Conservation (phyloP, 2,797 vertebrate genomes). For the Brachymystax lenok region DNA sequence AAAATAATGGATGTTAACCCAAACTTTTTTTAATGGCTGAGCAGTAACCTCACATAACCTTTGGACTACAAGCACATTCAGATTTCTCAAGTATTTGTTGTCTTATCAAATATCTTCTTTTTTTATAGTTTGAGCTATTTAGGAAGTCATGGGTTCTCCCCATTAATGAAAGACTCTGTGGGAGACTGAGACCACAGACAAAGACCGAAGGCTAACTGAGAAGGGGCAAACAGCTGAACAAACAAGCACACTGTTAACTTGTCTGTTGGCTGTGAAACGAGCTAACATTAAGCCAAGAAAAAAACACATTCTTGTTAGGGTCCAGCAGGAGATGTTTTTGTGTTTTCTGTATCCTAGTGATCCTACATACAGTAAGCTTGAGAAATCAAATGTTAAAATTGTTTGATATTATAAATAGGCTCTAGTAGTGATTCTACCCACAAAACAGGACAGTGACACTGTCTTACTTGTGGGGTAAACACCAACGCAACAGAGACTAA, state of each 20-base stretch:
- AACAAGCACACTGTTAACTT: conserved; percentile 10
- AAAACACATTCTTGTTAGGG: neutral
- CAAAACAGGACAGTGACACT: neutral
- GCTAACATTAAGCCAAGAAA: neutral
- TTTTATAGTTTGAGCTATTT: conserved; percentile 4
- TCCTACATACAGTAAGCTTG: neutral
- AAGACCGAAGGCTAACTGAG: conserved; percentile 2
- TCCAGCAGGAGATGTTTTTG: neutral
- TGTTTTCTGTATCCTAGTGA: neutral
- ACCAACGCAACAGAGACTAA: neutral
- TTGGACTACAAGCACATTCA: no score
- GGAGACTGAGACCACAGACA: neutral
- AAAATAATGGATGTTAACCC: no score
- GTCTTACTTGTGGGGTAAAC: neutral
- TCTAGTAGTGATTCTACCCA: neutral
- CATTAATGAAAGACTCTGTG: neutral
- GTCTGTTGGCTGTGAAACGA: no score
- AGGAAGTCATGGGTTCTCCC: conserved; percentile 6
- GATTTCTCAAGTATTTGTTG: neutral
- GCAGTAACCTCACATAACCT: no score
- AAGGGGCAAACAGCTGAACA: conserved; percentile 15
- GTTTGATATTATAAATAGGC: neutral
- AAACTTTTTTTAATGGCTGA: no score
- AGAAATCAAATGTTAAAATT: neutral
- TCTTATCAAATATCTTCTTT: neutral